phyloP scores from a whole-genome alignment of 2,888 invertebrate genomes.

The Pandemis cinnamomeana region DNA sequence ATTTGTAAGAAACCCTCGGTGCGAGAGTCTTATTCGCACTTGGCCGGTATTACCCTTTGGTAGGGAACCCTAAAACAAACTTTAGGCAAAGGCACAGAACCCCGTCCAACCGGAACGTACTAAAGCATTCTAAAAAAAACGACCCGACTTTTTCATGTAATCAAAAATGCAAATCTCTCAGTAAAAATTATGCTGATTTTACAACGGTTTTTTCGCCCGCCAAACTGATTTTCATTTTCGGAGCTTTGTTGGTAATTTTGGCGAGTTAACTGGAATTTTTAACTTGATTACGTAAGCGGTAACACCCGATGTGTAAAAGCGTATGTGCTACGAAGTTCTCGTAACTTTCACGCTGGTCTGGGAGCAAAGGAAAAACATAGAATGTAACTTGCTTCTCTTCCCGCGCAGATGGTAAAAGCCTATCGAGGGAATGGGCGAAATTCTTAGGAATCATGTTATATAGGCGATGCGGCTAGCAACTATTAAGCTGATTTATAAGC shows the following conservation, averaged over 20 bases:
- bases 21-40: too few relatives aligned
- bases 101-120: slow-evolving; percentile 36
- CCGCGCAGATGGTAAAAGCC: too few relatives aligned
- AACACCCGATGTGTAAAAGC: slow-evolving; percentile 42
- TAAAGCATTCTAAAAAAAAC: slow-evolving; percentile 45
- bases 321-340: too few relatives aligned
- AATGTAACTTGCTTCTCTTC: too few relatives aligned
- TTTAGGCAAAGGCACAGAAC: slow-evolving; percentile 20
- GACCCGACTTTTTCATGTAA: slow-evolving; percentile 62
- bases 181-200: slow-evolving; percentile 62
- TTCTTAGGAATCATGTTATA: too few relatives aligned
- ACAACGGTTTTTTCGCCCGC: slow-evolving; percentile 45
- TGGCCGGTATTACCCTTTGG: too few relatives aligned
- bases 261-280: slow-evolving; percentile 48
- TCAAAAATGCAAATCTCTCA: slow-evolving; percentile 71
- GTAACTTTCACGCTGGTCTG: too few relatives aligned
- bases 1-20: too few relatives aligned
- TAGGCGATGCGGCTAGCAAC: too few relatives aligned
- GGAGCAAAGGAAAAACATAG: too few relatives aligned
- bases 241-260: slow-evolving; percentile 48
- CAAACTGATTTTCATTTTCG: slow-evolving; percentile 50
- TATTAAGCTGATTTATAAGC: too few relatives aligned
- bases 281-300: slow-evolving; percentile 45
- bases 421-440: too few relatives aligned
- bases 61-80: not conserved